These are phyloP conservation scores for Brachionus paranguensis DNA, from an alignment of 1,140 invertebrate species.

Conservation along the genomic window DNA sequence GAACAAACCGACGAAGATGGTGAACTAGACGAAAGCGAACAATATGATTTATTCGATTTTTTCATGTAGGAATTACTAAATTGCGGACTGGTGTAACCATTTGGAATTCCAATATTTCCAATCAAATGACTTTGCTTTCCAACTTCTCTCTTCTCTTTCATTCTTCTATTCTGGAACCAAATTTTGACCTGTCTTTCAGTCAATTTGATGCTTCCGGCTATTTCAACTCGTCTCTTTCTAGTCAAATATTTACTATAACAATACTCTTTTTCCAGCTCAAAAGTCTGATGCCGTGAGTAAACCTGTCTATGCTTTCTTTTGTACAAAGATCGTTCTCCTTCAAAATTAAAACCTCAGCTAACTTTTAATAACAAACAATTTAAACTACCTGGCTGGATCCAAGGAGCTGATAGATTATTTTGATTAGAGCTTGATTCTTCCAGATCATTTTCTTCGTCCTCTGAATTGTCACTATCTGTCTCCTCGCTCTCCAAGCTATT, in stretches of 20 bases:
- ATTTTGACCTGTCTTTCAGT: conserved; percentile 40
- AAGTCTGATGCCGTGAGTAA: conserved; percentile 34
- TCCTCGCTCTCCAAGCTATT: not conserved
- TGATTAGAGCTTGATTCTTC: conserved; percentile 3
- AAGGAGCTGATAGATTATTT: not conserved
- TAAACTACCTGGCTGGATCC: conserved; percentile 22
- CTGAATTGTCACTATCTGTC: not conserved
- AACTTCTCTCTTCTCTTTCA: conserved; percentile 41
- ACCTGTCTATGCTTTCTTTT: conserved; percentile 41
- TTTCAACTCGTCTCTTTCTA: conserved; percentile 37
- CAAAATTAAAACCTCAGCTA: not conserved
- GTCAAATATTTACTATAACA: conserved; percentile 40
- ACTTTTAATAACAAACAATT: not conserved
- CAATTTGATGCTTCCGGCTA: conserved; percentile 5
- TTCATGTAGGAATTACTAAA: not conserved
- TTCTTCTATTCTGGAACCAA: conserved; percentile 41
- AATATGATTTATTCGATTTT: conserved; percentile 1
- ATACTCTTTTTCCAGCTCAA: conserved; percentile 41
- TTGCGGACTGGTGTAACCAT: not conserved
- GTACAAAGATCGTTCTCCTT: conserved; percentile 21
- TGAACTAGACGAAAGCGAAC: not conserved
- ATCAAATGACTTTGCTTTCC: conserved; percentile 23
- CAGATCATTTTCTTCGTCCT: not conserved
- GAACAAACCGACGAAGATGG: not conserved
- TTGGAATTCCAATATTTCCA: not conserved